Evolutionary conservation across 2,888 invertebrate genomes (phyloP), one percentile per base, ranked within the genome.

Genomic region (Aradus depressus): DNA sequence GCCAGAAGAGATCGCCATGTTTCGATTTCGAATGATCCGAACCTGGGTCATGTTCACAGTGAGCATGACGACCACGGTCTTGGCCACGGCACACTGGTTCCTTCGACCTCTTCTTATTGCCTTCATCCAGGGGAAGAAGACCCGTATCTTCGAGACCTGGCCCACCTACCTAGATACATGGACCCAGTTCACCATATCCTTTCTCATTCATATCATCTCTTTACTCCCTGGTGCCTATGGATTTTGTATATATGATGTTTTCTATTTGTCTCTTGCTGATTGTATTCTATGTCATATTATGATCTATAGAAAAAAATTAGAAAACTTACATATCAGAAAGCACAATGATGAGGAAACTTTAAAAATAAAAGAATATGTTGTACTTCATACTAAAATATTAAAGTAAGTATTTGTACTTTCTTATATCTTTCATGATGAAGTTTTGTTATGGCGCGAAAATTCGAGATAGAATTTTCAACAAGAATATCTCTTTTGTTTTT

Each of bases 111-210:
- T 54, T 10, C 25, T 51, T 4, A 22, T 51, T 16, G 51, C 51
- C 3, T 18, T 54, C n/a, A 35, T 45, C 23, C 25, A 45, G 22
- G 51, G 49, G 3, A 41, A 48, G 22, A 43, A 43, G 26, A 51
- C 54, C 6, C 43, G 47, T 8, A 54, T 54, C n/a, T 39, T 54
- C n/a, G 44, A 44, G 35, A 51, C 51, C 0, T 54, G 51, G 51
- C 54, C 54, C 16, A 32, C 39, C 4, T 51, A 44, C 14, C 18
- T 44, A 21, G 51, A 54, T 18, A 44, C 48, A n/a, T 54, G 54
- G 54, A 23, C 28, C 2, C 49, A 49, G 42, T 51, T 47, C 48
- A 49, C 44, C n/a, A n/a, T 41, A 5, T 44, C 54, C 6, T 54
- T 49, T 16, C 8, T 48, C 3, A 48, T 49, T 25, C 54, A 54